Evolutionary conservation across 2,888 invertebrate genomes (phyloP).

Genomic region (Ectropis crepuscularia): DNA sequence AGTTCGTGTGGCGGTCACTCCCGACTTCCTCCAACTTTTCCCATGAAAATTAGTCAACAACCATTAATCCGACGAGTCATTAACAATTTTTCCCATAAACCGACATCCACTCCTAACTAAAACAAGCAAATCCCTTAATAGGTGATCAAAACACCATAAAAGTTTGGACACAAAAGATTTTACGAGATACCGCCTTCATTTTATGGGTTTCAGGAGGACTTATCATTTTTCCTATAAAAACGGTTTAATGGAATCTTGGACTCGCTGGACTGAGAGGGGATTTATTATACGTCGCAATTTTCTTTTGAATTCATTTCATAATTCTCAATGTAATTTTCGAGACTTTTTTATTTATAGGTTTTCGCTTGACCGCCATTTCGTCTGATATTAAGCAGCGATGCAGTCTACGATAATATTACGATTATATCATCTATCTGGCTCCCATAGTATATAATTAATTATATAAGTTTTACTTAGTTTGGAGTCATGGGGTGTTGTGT

Average conservation of each 20-base stretch:
- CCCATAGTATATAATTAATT: too few relatives aligned
- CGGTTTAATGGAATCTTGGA: constrained; percentile 59
- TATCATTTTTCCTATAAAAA: constrained; percentile 74
- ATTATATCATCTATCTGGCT: too few relatives aligned
- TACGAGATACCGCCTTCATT: constrained; percentile 56
- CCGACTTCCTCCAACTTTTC: constrained; percentile 9
- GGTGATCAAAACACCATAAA: constrained; percentile 60
- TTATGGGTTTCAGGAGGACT: constrained; percentile 70
- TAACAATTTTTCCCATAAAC: constrained; percentile 32
- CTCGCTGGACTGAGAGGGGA: constrained; percentile 15
- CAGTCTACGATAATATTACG: too few relatives aligned
- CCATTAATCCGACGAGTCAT: constrained; percentile 21
- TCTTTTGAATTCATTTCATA: constrained; percentile 15
- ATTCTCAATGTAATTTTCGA: constrained; percentile 1
- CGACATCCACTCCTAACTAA: constrained; percentile 43
- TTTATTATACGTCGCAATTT: constrained; percentile 16
- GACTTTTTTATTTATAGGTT: neutral
- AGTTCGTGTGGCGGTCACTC: neutral
- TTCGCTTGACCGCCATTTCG: neutral
- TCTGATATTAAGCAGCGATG: too few relatives aligned
- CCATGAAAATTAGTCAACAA: constrained; percentile 18
- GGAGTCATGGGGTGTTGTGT: too few relatives aligned
- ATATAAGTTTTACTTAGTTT: too few relatives aligned
- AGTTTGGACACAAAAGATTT: constrained; percentile 60
- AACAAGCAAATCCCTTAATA: constrained; percentile 52